A percentile compares a stretch with the other conserved stretches of the same genome.
These are phyloP conservation scores for Psittacula echo DNA, from an alignment of 2,797 vertebrate species.

Conservation along the genomic window DNA sequence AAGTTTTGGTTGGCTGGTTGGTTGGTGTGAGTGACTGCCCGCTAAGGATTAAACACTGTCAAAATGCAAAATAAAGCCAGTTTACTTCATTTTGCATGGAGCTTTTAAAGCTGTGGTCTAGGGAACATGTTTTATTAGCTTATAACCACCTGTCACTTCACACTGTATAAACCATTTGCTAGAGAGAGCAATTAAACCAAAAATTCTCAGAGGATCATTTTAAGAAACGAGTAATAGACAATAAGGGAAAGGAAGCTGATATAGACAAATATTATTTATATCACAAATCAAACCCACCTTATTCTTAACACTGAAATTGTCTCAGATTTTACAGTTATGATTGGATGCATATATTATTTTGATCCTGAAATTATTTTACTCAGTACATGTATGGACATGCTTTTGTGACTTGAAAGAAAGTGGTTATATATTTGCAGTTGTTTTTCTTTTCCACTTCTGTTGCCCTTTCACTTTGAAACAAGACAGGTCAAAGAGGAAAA, in stretches of 20 bases:
- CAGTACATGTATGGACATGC: background rate
- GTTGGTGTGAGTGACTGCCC: background rate
- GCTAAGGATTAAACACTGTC: constrained; percentile 9
- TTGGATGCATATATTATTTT: background rate
- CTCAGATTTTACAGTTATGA: background rate
- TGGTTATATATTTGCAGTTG: background rate
- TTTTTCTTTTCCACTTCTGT: constrained; percentile 25
- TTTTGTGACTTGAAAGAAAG: constrained; percentile 15
- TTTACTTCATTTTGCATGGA: constrained; percentile 41
- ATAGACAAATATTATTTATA: background rate
- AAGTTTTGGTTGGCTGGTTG: background rate
- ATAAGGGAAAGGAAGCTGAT: background rate
- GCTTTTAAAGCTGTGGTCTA: constrained; percentile 38
- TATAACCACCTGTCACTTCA: constrained; percentile 47
- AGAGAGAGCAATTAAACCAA: background rate
- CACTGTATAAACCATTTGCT: background rate
- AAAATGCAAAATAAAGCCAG: constrained; percentile 32
- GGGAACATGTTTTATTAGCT: constrained; percentile 41
- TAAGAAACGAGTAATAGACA: constrained; percentile 12
- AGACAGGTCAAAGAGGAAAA: constrained; percentile 34
- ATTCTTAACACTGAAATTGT: background rate
- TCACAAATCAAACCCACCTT: background rate
- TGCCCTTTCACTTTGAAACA: constrained; percentile 40
- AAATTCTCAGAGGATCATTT: constrained; percentile 36
- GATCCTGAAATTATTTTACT: background rate